Percentiles rank a stretch among this genome's conserved stretches.
Evolutionary conservation across 64 coral and sea anemone species (phyloP).

Genomic region (Orbicella faveolata): DNA sequence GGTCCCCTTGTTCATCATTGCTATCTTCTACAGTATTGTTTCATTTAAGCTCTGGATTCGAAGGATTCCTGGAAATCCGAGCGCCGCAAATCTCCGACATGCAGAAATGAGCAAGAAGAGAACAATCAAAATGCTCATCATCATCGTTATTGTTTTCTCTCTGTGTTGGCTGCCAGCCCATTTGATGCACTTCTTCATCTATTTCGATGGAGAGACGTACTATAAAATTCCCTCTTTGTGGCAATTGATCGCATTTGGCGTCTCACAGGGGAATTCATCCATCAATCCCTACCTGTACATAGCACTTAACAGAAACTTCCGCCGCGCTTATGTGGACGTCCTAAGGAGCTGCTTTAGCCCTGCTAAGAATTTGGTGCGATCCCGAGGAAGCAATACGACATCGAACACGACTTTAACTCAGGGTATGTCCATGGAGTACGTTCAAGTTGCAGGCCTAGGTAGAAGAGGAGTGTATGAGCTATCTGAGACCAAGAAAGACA

Average conservation of each 20-base stretch:
- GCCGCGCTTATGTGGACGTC: conserved; percentile 42
- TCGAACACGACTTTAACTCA: background rate
- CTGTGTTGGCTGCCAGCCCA: conserved; percentile 76
- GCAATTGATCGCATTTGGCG: conserved; percentile 15
- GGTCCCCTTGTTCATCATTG: conserved; percentile 47
- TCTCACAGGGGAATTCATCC: conserved; percentile 61
- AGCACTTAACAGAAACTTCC: conserved; percentile 61
- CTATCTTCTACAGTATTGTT: conserved; percentile 55
- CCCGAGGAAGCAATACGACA: background rate
- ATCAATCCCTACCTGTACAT: conserved; percentile 86
- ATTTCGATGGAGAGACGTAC: conserved; percentile 17
- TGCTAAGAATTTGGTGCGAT: background rate
- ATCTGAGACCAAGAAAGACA: background rate
- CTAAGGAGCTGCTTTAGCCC: conserved; percentile 13
- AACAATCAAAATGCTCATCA: conserved; percentile 73
- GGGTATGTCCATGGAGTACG: background rate
- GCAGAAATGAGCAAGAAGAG: conserved; percentile 46
- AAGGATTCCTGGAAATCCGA: conserved; percentile 72
- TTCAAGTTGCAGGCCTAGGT: background rate
- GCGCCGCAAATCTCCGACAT: conserved; percentile 31
- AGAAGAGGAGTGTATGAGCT: conserved; percentile 14
- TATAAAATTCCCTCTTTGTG: background rate
- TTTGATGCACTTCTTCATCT: conserved; percentile 56
- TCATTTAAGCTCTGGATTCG: conserved; percentile 71
- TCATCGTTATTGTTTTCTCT: conserved; percentile 72